Conservation (phyloP, 2,797 vertebrate species). For the Lepilemur ruficaudatus region DNA sequence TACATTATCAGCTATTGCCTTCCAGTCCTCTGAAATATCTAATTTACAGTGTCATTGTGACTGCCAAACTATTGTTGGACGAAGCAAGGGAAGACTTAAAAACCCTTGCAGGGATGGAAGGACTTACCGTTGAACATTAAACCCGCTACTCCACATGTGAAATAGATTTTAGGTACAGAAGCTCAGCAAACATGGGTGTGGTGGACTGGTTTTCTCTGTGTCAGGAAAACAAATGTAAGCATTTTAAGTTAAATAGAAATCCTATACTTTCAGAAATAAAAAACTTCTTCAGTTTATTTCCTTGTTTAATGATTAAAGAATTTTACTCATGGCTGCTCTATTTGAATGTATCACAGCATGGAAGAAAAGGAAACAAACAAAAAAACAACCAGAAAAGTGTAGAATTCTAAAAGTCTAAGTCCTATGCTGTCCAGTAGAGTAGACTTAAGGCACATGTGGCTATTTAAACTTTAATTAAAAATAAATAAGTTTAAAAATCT, state of each 20-base stretch:
- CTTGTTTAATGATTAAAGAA: neutral
- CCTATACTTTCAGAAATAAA: neutral
- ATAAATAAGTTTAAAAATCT: neutral
- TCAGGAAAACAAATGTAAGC: conserved; percentile 24
- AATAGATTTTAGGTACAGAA: conserved; percentile 38
- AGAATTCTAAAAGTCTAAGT: neutral
- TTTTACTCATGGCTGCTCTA: neutral
- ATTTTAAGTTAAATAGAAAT: conserved; percentile 30
- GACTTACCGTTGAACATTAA: conserved; percentile 28
- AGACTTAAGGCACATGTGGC: neutral
- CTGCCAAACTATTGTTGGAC: neutral
- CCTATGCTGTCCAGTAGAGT: neutral
- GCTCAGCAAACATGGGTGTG: neutral
- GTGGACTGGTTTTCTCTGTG: neutral
- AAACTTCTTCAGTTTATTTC: neutral
- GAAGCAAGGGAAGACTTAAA: conserved; percentile 27
- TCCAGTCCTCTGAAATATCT: neutral
- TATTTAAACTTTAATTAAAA: conserved; percentile 1
- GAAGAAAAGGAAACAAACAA: neutral
- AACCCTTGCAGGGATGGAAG: neutral
- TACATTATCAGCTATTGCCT: neutral
- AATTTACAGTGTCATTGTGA: neutral
- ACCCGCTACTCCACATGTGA: neutral
- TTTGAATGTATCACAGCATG: neutral
- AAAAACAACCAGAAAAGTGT: neutral